Conservation (phyloP, 2,113 vertebrate species). For the Oryzias celebensis region DNA sequence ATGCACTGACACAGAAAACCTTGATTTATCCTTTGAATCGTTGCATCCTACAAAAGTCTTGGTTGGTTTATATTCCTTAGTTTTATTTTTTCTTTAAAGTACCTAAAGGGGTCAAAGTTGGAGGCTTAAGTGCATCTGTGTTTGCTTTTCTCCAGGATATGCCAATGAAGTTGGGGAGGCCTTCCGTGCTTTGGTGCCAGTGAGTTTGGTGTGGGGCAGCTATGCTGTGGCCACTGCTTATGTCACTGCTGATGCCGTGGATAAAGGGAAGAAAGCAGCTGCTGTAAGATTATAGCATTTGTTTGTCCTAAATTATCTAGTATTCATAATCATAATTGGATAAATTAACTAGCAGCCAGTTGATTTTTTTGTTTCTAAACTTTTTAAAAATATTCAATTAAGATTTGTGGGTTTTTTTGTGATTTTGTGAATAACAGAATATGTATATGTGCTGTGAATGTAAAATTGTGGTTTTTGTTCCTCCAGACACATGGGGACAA, state of each 20-base stretch:
- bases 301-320: neutral
- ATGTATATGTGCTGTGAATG: neutral
- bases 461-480: slow-evolving; percentile 15
- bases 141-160: slow-evolving; percentile 79
- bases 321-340: neutral
- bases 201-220: slow-evolving; percentile 86
- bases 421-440: neutral
- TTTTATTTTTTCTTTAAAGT: too few species aligned
- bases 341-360: too few species aligned
- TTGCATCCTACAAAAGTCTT: too few species aligned
- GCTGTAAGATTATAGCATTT: slow-evolving; percentile 73
- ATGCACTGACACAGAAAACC: neutral
- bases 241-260: slow-evolving; percentile 88
- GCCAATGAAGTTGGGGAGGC: slow-evolving; percentile 96
- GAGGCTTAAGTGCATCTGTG: neutral
- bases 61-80: neutral
- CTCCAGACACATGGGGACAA: slow-evolving; percentile 75
- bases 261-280: slow-evolving; percentile 91
- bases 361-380: too few species aligned
- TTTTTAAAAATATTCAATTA: too few species aligned
- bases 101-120: slow-evolving; percentile 6
- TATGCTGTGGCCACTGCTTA: slow-evolving; percentile 89
- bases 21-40: too few species aligned
- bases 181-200: slow-evolving; percentile 87
- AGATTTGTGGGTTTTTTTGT: too few species aligned